phyloP scores from a whole-genome alignment of 2,113 vertebrate genomes.

The Gadus chalcogrammus region DNA sequence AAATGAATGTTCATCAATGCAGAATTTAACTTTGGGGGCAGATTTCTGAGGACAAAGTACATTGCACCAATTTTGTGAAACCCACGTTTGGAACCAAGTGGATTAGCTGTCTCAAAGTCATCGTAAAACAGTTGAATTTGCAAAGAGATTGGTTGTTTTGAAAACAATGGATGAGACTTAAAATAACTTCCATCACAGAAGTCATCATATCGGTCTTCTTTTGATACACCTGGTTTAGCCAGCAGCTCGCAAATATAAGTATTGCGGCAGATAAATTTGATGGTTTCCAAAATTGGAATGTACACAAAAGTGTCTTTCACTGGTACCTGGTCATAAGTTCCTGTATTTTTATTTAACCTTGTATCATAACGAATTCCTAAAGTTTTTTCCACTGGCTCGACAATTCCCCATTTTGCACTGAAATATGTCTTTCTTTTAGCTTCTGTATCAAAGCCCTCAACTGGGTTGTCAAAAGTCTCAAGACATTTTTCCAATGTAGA shows the following conservation, averaged over 20 bases:
- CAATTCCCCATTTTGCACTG: slow-evolving; percentile 21
- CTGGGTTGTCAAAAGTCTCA: slow-evolving; percentile 22
- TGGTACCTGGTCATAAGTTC: slow-evolving; percentile 15
- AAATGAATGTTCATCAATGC: slow-evolving; percentile 33
- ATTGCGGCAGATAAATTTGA: neutral
- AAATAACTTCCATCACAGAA: too few relatives aligned
- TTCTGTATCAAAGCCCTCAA: slow-evolving; percentile 17
- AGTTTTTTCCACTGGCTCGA: slow-evolving; percentile 27
- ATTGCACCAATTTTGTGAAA: too few relatives aligned
- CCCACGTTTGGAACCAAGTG: too few relatives aligned
- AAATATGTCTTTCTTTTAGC: slow-evolving; percentile 18
- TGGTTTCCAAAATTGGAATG: slow-evolving; percentile 1
- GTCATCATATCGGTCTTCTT: too few relatives aligned
- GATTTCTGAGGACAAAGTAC: too few relatives aligned
- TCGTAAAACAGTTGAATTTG: too few relatives aligned
- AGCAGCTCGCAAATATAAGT: neutral
- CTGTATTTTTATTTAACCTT: slow-evolving; percentile 12
- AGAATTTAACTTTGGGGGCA: too few relatives aligned
- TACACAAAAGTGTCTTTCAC: slow-evolving; percentile 9
- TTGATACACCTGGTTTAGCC: too few relatives aligned
- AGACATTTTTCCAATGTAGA: slow-evolving; percentile 21
- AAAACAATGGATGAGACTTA: too few relatives aligned
- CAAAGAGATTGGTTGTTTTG: too few relatives aligned
- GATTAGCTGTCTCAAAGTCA: too few relatives aligned
- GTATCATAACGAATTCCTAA: slow-evolving; percentile 21